Base-by-base conservation (phyloP, 2,888 invertebrate species). In the Scrobipalpa costella region DNA sequence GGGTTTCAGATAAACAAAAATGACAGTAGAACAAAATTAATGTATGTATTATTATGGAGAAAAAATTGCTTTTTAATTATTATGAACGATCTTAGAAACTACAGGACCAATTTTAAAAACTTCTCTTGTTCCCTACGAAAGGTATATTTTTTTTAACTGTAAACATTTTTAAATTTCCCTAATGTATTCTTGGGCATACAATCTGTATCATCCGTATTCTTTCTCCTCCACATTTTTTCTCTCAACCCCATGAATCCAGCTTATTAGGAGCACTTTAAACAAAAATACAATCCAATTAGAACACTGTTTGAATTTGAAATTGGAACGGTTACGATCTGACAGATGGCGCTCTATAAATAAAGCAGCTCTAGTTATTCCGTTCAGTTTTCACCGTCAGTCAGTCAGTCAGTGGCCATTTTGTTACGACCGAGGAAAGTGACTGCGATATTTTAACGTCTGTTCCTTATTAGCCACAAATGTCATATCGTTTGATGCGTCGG, bases 231-330 rank as follows among this genome's bases (percentile, higher is more conserved):
- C 17, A 52, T 27, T 52, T 13, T 27, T 27, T 52, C 33, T 52
- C 34, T n/a, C 50, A 61, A 33, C 50, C 17, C 61, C 40, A 52
- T 11, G 19, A 79, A 78, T 76, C 79, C 80, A 80, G 81, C 87
- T 87, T 89, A 89, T 88, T 88, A 88, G 83, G 82, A 81, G 79
- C 80, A 88, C 85, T 87, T 83, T 84, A 83, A 89, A 88, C 85
- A 85, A 88, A 91, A 92, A 90, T 88, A 89, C 85, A 85, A 85
- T 85, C 90, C 88, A 90, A 90, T 90, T 91, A 88, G 84, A 87
- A 84, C 81, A 78, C 77, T 81, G 84, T 86, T 88, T 84, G 85
- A 86, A 86, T 86, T 85, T 81, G 84, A 88, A 90, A 86, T 85
- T 83, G 85, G 88, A 80, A 83, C 88, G 79, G 83, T 85, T 84